Conservation (phyloP, 2,888 invertebrate species). For the Blastobasis lacticolella region DNA sequence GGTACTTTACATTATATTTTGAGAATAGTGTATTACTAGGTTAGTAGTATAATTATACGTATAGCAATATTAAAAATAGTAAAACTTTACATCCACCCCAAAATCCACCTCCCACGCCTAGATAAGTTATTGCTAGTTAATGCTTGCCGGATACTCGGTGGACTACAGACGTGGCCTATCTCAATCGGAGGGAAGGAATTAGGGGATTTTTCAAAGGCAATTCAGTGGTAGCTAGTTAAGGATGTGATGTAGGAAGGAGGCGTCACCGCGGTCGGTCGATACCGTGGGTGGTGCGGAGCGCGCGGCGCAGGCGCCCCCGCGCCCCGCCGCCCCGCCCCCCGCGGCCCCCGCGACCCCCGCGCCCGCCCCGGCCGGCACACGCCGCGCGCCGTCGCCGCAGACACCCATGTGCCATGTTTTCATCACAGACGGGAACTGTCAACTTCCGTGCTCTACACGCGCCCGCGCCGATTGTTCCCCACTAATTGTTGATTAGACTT, state of each 20-base stretch:
- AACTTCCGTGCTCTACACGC: conserved; percentile 30
- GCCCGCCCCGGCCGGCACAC: conserved; percentile 65
- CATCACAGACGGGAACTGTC: conserved; percentile 55
- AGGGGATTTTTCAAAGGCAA: conserved; percentile 68
- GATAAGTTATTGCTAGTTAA: conserved; percentile 20
- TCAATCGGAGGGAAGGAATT: conserved; percentile 56
- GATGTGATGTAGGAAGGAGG: conserved; percentile 71
- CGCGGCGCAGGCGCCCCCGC: conserved; percentile 57
- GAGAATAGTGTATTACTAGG: too few relatives aligned
- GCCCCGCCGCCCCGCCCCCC: conserved; percentile 22
- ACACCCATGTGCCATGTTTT: conserved; percentile 69
- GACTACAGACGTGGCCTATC: conserved; percentile 54
- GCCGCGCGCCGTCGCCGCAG: conserved; percentile 51
- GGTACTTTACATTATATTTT: too few relatives aligned
- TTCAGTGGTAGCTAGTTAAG: conserved; percentile 68
- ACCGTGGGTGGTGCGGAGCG: conserved; percentile 69
- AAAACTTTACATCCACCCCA: too few relatives aligned
- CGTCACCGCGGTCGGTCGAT: conserved; percentile 64
- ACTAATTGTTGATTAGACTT: conserved; percentile 5
- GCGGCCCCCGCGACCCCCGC: conserved; percentile 66
- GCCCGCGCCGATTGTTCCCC: too few relatives aligned
- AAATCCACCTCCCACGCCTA: too few relatives aligned
- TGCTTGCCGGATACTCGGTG: conserved; percentile 28
- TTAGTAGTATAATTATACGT: too few relatives aligned
- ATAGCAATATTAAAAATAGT: too few relatives aligned